Base-by-base conservation (phyloP, 1,140 invertebrate genomes). In the Papilio aristodemus region DNA sequence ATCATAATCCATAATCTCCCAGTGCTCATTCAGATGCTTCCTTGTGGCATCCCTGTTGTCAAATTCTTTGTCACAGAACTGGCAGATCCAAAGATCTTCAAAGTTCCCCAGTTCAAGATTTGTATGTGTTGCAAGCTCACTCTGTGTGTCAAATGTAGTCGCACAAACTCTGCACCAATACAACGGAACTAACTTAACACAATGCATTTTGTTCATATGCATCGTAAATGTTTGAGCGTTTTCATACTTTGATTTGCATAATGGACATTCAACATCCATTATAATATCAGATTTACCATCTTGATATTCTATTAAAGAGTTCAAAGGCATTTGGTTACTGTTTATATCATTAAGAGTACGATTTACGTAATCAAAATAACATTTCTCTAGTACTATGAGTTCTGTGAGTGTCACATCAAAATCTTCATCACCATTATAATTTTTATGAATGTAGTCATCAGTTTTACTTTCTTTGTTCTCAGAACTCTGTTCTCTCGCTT, bases 31-130 rank as follows among this genome's bases (percentile, higher is more conserved):
- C 43, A 92, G 71, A 72, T 92, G 91, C 9, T 70, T 71, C 60
- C 91, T 84, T 3, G 85, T 84, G 1, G 60, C 54, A 67, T 85
- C 85, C 67, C 91, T 76, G 39, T 86, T 83, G 66, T 84, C 77
- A 83, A 91, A 92, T 68, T 91, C 91, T 69, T 84, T 87, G 38
- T 92, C 90, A 83, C 91, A 92, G 75, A 91, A 91, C 73, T 92
- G 91, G 79, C 91, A 92, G 7, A 92, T 71, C 86, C 89, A 92
- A 5, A 92, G 69, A 63, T 92, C 86, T 25, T 89, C 84, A 77
- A 91, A 92, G 5, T 90, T 80, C 0, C 73, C 75, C 43, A 87
- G 69, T 67, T 92, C 89, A 22, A 85, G 74, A 8, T 59, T 37
- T 37, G 74, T 73, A 77, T 92, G 91, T 64, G 37, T 79, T 17